Evolutionary conservation across 2,888 invertebrate genomes (phyloP), one percentile per base, ranked within the genome.

Genomic region (Pedicia rivosa): DNA sequence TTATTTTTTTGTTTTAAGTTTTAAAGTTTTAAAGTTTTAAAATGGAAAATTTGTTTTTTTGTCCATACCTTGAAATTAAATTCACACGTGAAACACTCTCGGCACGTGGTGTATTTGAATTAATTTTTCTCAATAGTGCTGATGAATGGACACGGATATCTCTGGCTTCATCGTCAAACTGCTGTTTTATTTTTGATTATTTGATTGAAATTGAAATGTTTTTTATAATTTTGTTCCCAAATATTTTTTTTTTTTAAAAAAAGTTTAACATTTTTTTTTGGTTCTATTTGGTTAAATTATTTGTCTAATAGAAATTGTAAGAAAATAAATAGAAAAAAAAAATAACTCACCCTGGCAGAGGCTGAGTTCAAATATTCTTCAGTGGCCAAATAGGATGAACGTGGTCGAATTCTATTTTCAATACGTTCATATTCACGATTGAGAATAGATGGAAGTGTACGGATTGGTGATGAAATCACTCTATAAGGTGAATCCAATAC

Each of bases 111-210:
- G 83, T 74, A 42, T 78, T 78, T 29, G 77, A 70, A 53, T 84
- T 79, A 46, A 84, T 71, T 48, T 78, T 73, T 48, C 72, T 72
- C 47, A 86, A 66, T 37, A 86, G 66, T 38, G 78, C 69, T 48
- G 77, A 74, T 33, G 83, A 77, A 52, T 78, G 76, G 36, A 82
- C 77, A 47, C 84, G 75, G 55, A 87, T 86, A 50, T 76, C 72
- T 53, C 77, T 74, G 45, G 78, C 77, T 62, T 86, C 84, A 57
- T 82, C 82, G 57, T 82, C 78, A 63, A 86, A 87, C 48, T 71
- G 70, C 86, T 87, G 69, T 33, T 62, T 24, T 24, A n/a, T n/a
- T n/a, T n/a, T n/a, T n/a, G n/a, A n/a, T n/a, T n/a, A n/a, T n/a
- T n/a, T n/a, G n/a, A n/a, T n/a, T n/a, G n/a, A n/a, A n/a, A n/a